These are phyloP conservation scores for Monopis laevigella DNA, from an alignment of 2,888 invertebrate genomes.

Conservation along the genomic window DNA sequence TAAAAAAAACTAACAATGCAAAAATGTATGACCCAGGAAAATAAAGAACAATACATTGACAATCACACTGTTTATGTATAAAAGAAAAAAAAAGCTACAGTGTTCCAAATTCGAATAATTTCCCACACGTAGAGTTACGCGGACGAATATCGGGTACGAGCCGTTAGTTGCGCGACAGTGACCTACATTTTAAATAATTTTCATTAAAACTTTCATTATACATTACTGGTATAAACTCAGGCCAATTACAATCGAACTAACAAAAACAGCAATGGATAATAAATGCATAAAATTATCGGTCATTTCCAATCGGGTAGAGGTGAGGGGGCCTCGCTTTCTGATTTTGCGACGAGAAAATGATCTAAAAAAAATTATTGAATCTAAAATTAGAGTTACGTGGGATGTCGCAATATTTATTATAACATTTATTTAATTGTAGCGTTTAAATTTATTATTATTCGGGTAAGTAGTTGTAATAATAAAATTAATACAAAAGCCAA, in stretches of 20 bases:
- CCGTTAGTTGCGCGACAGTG: conserved; percentile 65
- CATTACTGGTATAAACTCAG: conserved; percentile 21
- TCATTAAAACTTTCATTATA: conserved; percentile 12
- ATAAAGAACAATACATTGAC: conserved; percentile 1
- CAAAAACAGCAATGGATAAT: conserved; percentile 26
- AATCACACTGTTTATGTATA: too few relatives aligned
- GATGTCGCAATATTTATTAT: conserved; percentile 45
- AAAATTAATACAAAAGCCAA: too few relatives aligned
- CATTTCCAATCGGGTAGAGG: conserved; percentile 5
- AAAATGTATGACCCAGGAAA: conserved; percentile 5
- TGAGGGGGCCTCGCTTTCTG: conserved; percentile 56
- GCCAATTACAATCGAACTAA: conserved; percentile 21
- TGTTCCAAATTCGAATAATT: conserved; percentile 66
- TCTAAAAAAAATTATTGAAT: conserved; percentile 5
- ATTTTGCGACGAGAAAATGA: conserved; percentile 51
- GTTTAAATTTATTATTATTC: too few relatives aligned
- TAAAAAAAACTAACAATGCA: too few relatives aligned
- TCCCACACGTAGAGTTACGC: conserved; percentile 68
- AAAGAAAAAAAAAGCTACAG: conserved; percentile 14
- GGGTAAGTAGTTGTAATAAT: too few relatives aligned
- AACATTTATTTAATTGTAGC: too few relatives aligned
- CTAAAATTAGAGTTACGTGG: conserved; percentile 40
- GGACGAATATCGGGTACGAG: conserved; percentile 59
- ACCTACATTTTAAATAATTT: conserved; percentile 39
- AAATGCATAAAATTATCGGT: background rate